Evolutionary conservation across 2,888 invertebrate genomes (phyloP), one percentile per base, ranked within the genome.

Genomic region (Yponomeuta sedellus): DNA sequence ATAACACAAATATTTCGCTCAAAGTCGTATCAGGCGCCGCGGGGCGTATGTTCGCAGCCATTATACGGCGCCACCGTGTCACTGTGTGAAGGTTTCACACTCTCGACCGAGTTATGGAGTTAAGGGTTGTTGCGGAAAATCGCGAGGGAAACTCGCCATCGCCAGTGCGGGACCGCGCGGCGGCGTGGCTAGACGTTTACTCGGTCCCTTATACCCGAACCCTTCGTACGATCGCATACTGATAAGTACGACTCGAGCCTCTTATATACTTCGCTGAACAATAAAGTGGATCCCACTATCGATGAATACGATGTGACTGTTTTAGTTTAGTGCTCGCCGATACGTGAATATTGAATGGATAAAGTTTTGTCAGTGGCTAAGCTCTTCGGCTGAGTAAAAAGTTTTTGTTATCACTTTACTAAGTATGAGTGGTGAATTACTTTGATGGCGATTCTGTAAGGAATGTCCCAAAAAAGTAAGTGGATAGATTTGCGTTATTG

Each of bases 1-100:
- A 85, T 85, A 83, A 82, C 74, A 77, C 80, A 84, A 87, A 85
- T 83, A 85, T 85, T 87, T 84, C 79, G 81, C 79, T 79, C 78
- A 78, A 78, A 77, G 78, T 78, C 75, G 76, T 74, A 73, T 76
- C 78, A n/a, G 78, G 77, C 74, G 75, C 75, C 77, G 75, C 74
- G 74, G 75, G 74, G 76, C 72, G 76, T 88, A 85, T 62, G 62
- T 82, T 88, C 88, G 88, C 86, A 89, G 80, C 82, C 83, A 88
- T 88, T 88, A 88, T 90, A 82, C 82, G 20, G 59, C 22, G 61
- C 82, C 82, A 83, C 77, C 80, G 85, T 88, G 89, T 89, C 86
- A 90, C 85, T 88, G 86, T 90, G 90, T 88, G 88, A 90, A 90
- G 90, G 89, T 89, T 90, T 82, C 80, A 81, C 86, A 85, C 88